Evolutionary conservation across 2,797 vertebrate species (phyloP), one percentile per base, ranked within the genome.

Genomic region (Pipistrellus nathusii): DNA sequence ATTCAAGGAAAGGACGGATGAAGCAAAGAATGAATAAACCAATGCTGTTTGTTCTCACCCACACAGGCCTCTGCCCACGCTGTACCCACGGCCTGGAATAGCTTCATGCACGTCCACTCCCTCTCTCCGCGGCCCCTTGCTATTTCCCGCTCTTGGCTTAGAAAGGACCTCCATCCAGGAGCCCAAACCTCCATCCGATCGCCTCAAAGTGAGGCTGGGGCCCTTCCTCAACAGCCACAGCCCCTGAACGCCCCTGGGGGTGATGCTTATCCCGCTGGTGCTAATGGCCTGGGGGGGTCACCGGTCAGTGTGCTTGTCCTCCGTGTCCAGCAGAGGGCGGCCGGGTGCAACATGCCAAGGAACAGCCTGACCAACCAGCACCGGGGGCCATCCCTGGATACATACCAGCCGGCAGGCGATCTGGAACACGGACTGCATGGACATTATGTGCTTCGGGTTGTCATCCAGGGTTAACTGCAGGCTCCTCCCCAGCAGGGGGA

Each of bases 321-420:
- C 44, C 53, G 71, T 6, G 44, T 38, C 25, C 35, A 27, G 88
- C n/a, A 1, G 35, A 20, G 30, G 23, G 21, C 17, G 5, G 27
- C 30, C 2, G 0, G 6, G 72, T n/a, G 15, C 14, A 20, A n/a
- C 2, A 11, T 2, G 38, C 10, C 59, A 32, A 13, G 3, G 46
- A 73, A 11, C 11, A 17, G 21, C 30, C 17, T 2, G 17, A 32
- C 30, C 30, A 57, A 38, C 3, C 4, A 57, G 55, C 1, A 10
- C n/a, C n/a, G 8, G 10, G 12, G 48, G 15, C 35, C 55, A 35
- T 30, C 8, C 1, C 0, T 0, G 0, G 84, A n/a, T 44, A 98
- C 99, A 32, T 98, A 99, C 99, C 97, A 99, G 96, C 83, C 98
- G 98, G 95, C 98, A 97, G 86, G 98, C 97, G 8, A 99, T 97